Base-by-base conservation (phyloP, 2,113 vertebrate genomes). In the Genyomyrus donnyi region DNA sequence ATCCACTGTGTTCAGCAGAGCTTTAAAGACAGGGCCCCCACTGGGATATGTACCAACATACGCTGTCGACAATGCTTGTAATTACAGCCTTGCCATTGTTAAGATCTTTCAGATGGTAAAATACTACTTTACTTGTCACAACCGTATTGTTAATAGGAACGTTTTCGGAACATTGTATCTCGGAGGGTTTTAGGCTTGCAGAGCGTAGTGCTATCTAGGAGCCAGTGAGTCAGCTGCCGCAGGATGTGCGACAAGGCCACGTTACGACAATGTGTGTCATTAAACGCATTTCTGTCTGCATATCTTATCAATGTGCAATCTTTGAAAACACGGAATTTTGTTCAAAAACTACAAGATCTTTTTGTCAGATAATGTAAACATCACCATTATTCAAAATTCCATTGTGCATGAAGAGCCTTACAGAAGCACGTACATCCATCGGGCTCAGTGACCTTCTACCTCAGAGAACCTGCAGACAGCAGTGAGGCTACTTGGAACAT, bases 101-200 rank as follows among this genome's bases (percentile, higher is more conserved):
- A 52, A 35, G n/a, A 52, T 53, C 50, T 21, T 87, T 49, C 85
- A 87, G 85, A 87, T 17, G 15, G 27, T 87, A 87, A 87, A 87
- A 87, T 87, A 87, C 85, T 87, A 87, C 85, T 87, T 87, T 87
- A 53, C 85, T 53, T 87, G 85, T 87, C 85, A 87, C 50, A 21
- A 48, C 50, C 49, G 31, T 87, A 87, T 87, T 87, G 85, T 87
- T 87, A 87, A 87, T 87, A 21, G 27, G 31, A 87, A 53, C 48
- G n/a, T 53, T 87, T 46, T 87, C 7, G 6, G 27, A 46, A 53
- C 49, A 53, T 53, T 9, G 10, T 39, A 56, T 39, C 48, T 87
- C 15, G 7, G 27, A 53, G 85, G 27, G 50, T 56, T 50, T 7
- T 35, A 15, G 50, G 13, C 24, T 19, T 53, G 50, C 45, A 35